Base-by-base conservation (phyloP, 2,888 invertebrate species). In the Amphipyra berbera region DNA sequence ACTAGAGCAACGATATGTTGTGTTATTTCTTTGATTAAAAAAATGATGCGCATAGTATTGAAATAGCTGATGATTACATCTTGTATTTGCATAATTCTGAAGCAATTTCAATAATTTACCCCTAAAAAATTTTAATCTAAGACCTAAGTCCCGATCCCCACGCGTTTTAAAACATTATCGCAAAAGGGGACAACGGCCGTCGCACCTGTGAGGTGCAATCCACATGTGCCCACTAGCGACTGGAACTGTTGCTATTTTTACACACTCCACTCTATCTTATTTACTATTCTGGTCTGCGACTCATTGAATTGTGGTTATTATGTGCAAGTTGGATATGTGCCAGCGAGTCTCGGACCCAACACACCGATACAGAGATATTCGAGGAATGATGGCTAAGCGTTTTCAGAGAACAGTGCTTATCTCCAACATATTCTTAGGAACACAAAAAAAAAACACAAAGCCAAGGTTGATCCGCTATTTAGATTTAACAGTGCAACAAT, bases 231-330 rank as follows among this genome's bases (percentile, higher is more conserved):
- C 82, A 87, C 90, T 87, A 86, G 88, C 90, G 87, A 93, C 94
- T 94, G 94, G 94, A 94, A 88, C 89, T 85, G 86, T 86, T 82
- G 90, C 94, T 95, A 95, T 95, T 94, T 95, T 92, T 94, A 95
- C 87, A 86, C 89, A 83, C 89, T 89, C 92, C 89, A 92, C 92
- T 92, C 91, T 93, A 93, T 94, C 93, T 95, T 94, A 94, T 94
- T 95, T 93, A 94, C 95, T 95, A 94, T 94, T 95, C 94, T 93
- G 90, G 95, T 93, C 92, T 89, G 92, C 92, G 92, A 91, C 94
- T 94, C 94, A 94, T 95, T 95, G 94, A 94, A 95, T 94, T 94
- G 95, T 94, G 93, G 94, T 94, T 94, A 95, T 94, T 94, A 95
- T 94, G 94, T 94, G 94, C 93, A 93, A 90, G 90, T 94, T 94